These are phyloP conservation scores for Lamprotornis superbus DNA, from an alignment of 2,113 vertebrate species.

Conservation along the genomic window DNA sequence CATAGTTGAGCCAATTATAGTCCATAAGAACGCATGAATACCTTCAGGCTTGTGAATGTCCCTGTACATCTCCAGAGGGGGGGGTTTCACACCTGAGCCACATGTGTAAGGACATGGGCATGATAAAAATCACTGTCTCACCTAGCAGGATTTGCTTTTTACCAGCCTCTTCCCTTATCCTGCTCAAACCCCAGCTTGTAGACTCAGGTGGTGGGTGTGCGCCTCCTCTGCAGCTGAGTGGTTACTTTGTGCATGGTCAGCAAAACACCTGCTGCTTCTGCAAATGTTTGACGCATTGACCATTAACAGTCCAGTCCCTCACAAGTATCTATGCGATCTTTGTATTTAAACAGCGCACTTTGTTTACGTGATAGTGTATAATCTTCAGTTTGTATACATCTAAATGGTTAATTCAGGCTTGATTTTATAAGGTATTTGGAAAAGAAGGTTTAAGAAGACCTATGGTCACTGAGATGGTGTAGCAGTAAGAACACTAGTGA, in stretches of 20 bases:
- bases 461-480: neutral
- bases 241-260: neutral
- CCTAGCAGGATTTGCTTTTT: neutral
- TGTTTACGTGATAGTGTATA: neutral
- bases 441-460: neutral
- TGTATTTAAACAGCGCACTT: neutral
- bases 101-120: no score
- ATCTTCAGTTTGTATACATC: neutral
- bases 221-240: neutral
- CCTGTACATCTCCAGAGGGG: rapidly evolving
- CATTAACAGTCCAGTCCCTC: neutral
- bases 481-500: neutral
- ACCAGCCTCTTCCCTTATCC: neutral
- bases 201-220: neutral
- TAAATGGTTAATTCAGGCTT: neutral
- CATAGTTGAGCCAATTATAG: neutral
- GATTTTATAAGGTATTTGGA: neutral
- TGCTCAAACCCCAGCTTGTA: neutral
- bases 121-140: neutral
- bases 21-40: neutral
- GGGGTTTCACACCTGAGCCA: neutral
- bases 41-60: neutral
- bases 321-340: neutral
- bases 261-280: neutral
- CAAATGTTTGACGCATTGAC: neutral